A percentile compares a stretch with the other conserved stretches of the same genome.
Conservation (phyloP, 1,140 invertebrate genomes). For the Atta cephalotes region DNA sequence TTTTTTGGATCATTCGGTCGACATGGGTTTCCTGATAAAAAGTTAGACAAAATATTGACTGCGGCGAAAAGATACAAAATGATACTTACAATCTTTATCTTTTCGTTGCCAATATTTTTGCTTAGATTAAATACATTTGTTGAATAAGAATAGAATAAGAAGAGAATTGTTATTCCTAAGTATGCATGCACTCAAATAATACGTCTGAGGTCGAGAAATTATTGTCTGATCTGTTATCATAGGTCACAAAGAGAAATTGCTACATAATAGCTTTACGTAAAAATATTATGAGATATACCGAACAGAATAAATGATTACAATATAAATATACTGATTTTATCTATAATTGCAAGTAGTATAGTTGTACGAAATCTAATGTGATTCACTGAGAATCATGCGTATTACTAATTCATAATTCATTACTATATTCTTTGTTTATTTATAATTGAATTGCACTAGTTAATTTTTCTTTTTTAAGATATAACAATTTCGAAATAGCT, state of each 20-base stretch:
- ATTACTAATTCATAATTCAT: background rate
- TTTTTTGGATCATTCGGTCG: background rate
- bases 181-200: background rate
- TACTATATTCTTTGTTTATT: background rate
- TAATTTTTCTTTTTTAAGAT: too few relatives aligned
- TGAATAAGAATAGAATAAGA: background rate
- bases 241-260: background rate
- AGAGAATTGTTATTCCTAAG: background rate
- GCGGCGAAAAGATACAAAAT: background rate
- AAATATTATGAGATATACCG: too few relatives aligned
- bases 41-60: background rate
- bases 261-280: background rate
- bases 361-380: background rate
- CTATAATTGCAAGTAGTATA: slow-evolving; percentile 3
- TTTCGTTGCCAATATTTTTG: background rate
- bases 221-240: background rate
- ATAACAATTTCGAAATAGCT: too few relatives aligned
- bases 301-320: background rate
- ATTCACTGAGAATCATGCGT: background rate
- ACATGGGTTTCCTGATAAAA: background rate
- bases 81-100: background rate
- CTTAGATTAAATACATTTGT: background rate
- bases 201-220: background rate
- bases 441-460: slow-evolving; percentile 11
- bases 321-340: slow-evolving; percentile 23